Evolutionary conservation across 2,113 vertebrate species (phyloP), one percentile per base, ranked within the genome.

Genomic region (Epinephelus moara): DNA sequence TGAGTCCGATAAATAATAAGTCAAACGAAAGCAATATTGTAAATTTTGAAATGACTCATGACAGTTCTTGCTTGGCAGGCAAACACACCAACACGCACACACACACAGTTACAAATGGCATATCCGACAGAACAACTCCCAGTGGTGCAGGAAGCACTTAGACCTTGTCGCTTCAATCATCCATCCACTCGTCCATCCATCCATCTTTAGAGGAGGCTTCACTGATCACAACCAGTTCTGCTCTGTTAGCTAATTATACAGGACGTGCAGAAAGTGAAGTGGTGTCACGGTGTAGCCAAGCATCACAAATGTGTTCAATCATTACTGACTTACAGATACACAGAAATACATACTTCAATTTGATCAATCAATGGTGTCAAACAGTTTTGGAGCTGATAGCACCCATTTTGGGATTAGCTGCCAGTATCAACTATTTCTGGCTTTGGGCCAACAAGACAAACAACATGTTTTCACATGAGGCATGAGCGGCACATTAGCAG

Each of bases 71-170:
- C 13, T 59, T 45, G 1, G 27, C 69, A 81, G 11, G 9, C 52
- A 59, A 3, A 71, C 3, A 74, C 17, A 47, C 40, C 68, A 62
- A 50, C 37, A 64, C 52, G 66, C 4, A 68, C 61, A 69, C 47
- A 61, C 47, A 68, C 23, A 70, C 62, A 50, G 17, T n/a, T 6
- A 69, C 9, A 73, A 19, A 70, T 23, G 50, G 13, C 63, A 2
- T 33, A 25, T 71, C 64, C 23, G 40, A 70, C 68, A 62, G 37
- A 80, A 47, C 23, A 53, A n/a, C 49, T 75, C 70, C 30, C 80
- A 49, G 37, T 25, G 62, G 78, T 63, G 70, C 72, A 75, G 40
- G 25, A 52, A 88, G 81, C 88, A 86, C 84, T 86, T 75, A 90
- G 85, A 72, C 53, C 15, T 10, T 62, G 78, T 84, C 70, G 1